phyloP scores from a whole-genome alignment of 2,797 vertebrate species.

The Rhinatrema bivittatum region DNA sequence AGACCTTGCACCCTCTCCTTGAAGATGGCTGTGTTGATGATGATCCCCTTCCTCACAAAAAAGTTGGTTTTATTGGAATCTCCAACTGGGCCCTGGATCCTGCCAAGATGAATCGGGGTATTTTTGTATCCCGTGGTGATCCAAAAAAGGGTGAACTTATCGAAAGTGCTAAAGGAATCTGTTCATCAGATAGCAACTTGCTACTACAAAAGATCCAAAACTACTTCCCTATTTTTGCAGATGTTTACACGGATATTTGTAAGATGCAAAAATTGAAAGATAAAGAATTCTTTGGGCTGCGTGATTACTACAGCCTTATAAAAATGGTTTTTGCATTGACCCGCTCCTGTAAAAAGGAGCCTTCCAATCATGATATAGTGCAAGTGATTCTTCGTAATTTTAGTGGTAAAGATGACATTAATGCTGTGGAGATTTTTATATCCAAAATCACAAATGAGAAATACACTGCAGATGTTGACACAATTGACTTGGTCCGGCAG shows the following conservation, averaged over 20 bases:
- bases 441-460: conserved; percentile 26
- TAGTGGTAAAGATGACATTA: conserved; percentile 74
- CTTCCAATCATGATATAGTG: conserved; percentile 53
- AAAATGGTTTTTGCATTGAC: conserved; percentile 84
- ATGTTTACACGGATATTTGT: conserved; percentile 71
- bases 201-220: conserved; percentile 65
- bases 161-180: conserved; percentile 82
- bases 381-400: conserved; percentile 85
- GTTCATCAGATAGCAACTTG: conserved; percentile 65
- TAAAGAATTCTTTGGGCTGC: conserved; percentile 90
- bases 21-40: conserved; percentile 96
- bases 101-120: conserved; percentile 96
- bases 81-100: conserved; percentile 97
- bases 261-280: conserved; percentile 38
- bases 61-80: conserved; percentile 92
- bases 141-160: conserved; percentile 75
- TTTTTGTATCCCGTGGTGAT: conserved; percentile 87
- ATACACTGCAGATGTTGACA: conserved; percentile 38
- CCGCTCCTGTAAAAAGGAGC: conserved; percentile 52
- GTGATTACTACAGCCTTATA: conserved; percentile 94
- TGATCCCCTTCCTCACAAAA: conserved; percentile 79
- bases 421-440: conserved; percentile 68
- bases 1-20: conserved; percentile 87
- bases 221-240: conserved; percentile 76
- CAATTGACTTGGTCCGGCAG: conserved; percentile 71